Conservation (phyloP, 2,888 invertebrate species). For the Harmothoe impar region DNA sequence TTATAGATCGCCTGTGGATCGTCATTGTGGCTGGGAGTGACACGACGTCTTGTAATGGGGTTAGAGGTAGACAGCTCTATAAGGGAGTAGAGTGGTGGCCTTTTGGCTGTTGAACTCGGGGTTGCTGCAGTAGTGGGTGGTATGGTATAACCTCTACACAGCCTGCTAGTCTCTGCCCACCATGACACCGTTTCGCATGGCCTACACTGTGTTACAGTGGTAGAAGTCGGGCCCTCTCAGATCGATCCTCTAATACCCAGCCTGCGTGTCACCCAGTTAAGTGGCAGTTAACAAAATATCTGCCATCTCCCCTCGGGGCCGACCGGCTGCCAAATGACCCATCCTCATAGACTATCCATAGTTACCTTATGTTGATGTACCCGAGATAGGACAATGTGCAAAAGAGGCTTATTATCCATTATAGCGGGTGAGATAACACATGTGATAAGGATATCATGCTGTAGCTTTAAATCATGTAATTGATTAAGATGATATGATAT, state of each 20-base stretch:
- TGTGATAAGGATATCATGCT: no score
- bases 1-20: no score
- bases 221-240: neutral
- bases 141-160: constrained; percentile 5
- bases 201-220: neutral
- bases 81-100: no score
- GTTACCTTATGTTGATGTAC: no score
- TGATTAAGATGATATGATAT: no score
- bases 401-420: no score
- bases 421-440: no score
- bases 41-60: no score
- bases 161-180: neutral
- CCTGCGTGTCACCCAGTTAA: constrained; percentile 22
- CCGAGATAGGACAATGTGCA: no score
- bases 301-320: neutral
- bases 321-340: neutral
- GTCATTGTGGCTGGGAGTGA: no score
- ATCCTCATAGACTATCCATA: neutral
- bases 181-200: constrained; percentile 50
- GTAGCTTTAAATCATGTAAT: no score
- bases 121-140: neutral
- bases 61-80: no score
- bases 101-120: constrained; percentile 2
- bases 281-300: constrained; percentile 18
- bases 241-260: constrained; percentile 33